Evolutionary conservation across 23 tunicate species (phyloP).

Genomic region (Trididemnum nubilum): DNA sequence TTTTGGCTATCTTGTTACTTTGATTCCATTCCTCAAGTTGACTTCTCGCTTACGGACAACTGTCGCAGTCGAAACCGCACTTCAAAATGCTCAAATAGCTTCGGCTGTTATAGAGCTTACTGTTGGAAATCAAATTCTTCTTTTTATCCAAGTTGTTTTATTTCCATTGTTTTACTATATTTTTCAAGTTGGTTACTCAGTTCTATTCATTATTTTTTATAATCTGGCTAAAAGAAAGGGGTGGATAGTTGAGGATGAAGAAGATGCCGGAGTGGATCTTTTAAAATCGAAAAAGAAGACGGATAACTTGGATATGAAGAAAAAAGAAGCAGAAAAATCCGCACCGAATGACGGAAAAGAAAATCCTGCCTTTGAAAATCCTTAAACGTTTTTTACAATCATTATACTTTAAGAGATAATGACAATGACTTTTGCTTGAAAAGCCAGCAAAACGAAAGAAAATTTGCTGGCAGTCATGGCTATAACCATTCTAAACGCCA

Average conservation of each 20-base stretch:
- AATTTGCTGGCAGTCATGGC: too few species aligned
- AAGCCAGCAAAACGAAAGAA: too few species aligned
- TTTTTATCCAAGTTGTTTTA: slow-evolving; percentile 23
- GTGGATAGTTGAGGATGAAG: background rate
- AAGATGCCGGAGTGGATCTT: background rate
- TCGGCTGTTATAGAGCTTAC: slow-evolving; percentile 30
- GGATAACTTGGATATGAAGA: background rate
- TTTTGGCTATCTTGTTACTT: slow-evolving; percentile 37
- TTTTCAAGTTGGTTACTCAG: slow-evolving; percentile 53
- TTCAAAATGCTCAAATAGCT: slow-evolving; percentile 58
- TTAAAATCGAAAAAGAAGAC: background rate
- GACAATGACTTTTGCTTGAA: too few species aligned
- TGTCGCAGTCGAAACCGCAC: slow-evolving; percentile 43
- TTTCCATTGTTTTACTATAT: slow-evolving; percentile 57
- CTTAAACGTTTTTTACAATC: background rate
- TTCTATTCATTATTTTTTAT: background rate
- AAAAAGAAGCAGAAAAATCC: background rate
- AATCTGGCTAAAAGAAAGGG: slow-evolving; percentile 14
- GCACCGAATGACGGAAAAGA: slow-evolving; percentile 1
- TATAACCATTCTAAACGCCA: too few species aligned
- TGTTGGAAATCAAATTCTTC: background rate
- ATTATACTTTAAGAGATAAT: slow-evolving; percentile 3
- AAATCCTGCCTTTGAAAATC: slow-evolving; percentile 12
- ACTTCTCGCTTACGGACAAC: slow-evolving; percentile 17
- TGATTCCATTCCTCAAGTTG: slow-evolving; percentile 43